Percentiles rank a stretch among this genome's conserved stretches.
Conservation (phyloP, 1,140 invertebrate genomes). For the Leptoteleia sp. region DNA sequence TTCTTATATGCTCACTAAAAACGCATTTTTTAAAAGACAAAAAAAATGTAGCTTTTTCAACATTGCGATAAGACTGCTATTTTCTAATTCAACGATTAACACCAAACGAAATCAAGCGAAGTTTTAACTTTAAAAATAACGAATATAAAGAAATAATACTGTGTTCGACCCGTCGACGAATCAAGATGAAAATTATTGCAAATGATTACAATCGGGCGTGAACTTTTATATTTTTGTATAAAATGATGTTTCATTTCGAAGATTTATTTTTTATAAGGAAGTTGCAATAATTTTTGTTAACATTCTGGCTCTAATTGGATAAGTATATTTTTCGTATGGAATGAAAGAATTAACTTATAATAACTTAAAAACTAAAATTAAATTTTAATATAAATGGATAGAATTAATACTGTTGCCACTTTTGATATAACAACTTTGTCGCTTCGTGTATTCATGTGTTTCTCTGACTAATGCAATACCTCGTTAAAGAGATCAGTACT, state of each 20-base stretch:
- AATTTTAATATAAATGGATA: too few species aligned
- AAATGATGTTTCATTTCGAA: constrained; percentile 20
- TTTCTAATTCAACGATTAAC: constrained; percentile 26
- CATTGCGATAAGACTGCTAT: constrained; percentile 47
- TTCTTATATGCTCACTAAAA: constrained; percentile 56
- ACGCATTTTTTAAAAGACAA: constrained; percentile 51
- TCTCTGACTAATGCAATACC: constrained; percentile 42
- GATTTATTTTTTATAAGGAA: constrained; percentile 34
- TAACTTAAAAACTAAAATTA: too few species aligned
- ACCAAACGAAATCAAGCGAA: too few species aligned
- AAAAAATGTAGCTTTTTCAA: constrained; percentile 38
- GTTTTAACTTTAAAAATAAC: too few species aligned
- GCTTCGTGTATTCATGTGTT: constrained; percentile 38
- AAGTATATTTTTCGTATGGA: too few species aligned
- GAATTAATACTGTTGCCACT: constrained; percentile 30
- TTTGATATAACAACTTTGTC: constrained; percentile 47
- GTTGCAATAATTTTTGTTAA: constrained; percentile 39
- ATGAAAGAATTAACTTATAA: too few species aligned
- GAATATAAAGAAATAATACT: constrained; percentile 13
- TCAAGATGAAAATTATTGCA: constrained; percentile 37
- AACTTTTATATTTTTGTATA: constrained; percentile 41
- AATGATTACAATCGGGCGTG: constrained; percentile 2
- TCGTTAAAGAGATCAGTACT: constrained; percentile 13
- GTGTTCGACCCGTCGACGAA: constrained; percentile 26
- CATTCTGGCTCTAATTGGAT: too few species aligned